Base-by-base conservation (phyloP, 2,888 invertebrate species). In the Lasiommata megera region DNA sequence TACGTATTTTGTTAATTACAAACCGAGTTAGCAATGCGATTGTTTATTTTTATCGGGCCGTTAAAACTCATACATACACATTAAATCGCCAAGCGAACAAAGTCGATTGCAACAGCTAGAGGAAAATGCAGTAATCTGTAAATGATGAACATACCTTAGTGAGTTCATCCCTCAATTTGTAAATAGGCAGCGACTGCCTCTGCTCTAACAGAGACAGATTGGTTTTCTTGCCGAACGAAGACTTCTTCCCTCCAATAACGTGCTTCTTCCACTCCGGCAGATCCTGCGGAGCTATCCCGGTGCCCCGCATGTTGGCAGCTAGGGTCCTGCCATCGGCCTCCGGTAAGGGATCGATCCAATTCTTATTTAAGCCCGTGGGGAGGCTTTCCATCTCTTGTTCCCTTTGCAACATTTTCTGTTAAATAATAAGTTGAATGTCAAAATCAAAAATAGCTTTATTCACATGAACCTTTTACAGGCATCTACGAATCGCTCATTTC, bases 211-310 rank as follows among this genome's bases (percentile, higher is more conserved):
- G 93, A 0, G 96, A 96, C 76, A 99, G 90, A 71, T 97, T 98
- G 0, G 99, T 99, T 80, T 99, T 98, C 84, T 97, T 98, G 38
- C 99, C 99, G 75, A 98, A 99, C 0, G 99, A 98, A 0, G 98
- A 98, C 79, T 99, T 99, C 79, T 98, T 97, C 0, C 98, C 99
- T 1, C 98, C 99, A 58, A 98, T 98, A 0, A 99, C 97, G 75
- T 99, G 98, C 73, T 98, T 98, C 84, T 99, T 99, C 99, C 99
- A 99, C 80, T 99, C 99, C 0, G 99, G 99, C 62, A 99, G 91
- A 74, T 99, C 99, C 77, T 96, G 96, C 0, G 95, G 94, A 51
- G 95, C 94, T 16, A 96, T 87, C 0, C 96, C 98, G 18, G 97
- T 94, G 0, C 97, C 98, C 47, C 97, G 92, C 92, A 96, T 94